Percentiles rank a stretch among this genome's conserved stretches.
These are phyloP conservation scores for Megalops atlanticus DNA, from an alignment of 2,113 vertebrate genomes.

Conservation along the genomic window DNA sequence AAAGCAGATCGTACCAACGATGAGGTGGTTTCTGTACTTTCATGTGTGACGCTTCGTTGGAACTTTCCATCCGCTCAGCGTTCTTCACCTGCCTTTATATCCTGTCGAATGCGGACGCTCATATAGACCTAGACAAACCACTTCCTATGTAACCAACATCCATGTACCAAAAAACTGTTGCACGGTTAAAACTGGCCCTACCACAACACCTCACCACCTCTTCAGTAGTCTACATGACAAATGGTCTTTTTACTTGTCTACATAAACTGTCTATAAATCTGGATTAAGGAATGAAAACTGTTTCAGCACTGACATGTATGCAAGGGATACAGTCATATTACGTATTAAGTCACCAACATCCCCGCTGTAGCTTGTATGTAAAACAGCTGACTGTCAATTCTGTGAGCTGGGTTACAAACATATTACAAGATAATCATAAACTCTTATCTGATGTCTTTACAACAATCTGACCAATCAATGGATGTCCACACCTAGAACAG, in stretches of 20 bases:
- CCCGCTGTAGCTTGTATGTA: too few relatives aligned
- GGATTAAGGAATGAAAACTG: background rate
- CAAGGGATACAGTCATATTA: background rate
- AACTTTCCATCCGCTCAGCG: constrained; percentile 28
- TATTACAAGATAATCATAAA: too few relatives aligned
- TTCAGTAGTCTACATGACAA: background rate
- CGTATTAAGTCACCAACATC: too few relatives aligned
- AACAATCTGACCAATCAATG: too few relatives aligned
- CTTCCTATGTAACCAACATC: constrained; percentile 33
- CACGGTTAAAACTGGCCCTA: background rate
- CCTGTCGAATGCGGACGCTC: constrained; percentile 17
- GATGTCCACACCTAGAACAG: too few relatives aligned
- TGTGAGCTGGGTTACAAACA: too few relatives aligned
- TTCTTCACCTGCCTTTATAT: constrained; percentile 23
- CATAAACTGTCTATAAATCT: background rate
- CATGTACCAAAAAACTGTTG: background rate
- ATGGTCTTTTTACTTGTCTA: background rate
- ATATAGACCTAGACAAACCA: constrained; percentile 28
- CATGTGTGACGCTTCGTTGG: background rate
- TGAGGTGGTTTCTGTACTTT: background rate
- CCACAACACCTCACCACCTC: background rate
- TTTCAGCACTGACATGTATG: background rate
- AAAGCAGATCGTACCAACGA: background rate
- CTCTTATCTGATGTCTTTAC: too few relatives aligned
- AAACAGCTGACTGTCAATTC: background rate